Evolutionary conservation across 2,113 vertebrate genomes (phyloP), one percentile per base, ranked within the genome.

Genomic region (Chrysochloris asiatica): DNA sequence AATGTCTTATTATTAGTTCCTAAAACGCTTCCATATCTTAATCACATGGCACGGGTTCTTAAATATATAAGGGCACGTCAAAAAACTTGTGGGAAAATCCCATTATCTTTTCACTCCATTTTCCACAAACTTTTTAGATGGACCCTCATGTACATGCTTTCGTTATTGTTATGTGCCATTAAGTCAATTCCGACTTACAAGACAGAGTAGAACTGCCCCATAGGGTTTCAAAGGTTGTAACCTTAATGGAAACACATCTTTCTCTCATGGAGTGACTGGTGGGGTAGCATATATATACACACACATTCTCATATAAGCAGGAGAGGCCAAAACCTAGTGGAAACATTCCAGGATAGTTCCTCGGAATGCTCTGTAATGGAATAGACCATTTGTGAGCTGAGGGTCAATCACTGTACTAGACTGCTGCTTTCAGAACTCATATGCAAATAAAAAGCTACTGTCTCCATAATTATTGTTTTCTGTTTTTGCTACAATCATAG

Each of bases 11-110:
- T 92, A 87, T 47, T 78, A 73, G 78, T 93, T 83, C 75, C 63
- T 52, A 83, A 93, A 94, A 71, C 67, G 54, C 61, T 92, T 73
- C 76, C 56, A 85, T 48, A 54, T 33, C 82, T 81, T 48, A 69
- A 47, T 80, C 52, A 65, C 24, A 21, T 72, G 6, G 38, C 2
- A n/a, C 72, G 63, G 76, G 22, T 84, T 91, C 81, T 77, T 87
- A 50, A n/a, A 30, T 45, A 33, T 38, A 9, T 48, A 33, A n/a
- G n/a, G n/a, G n/a, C n/a, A n/a, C n/a, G n/a, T n/a, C n/a, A n/a
- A n/a, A n/a, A n/a, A n/a, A n/a, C n/a, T n/a, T n/a, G n/a, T n/a
- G n/a, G n/a, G n/a, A n/a, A n/a, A n/a, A n/a, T n/a, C n/a, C n/a
- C n/a, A n/a, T n/a, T n/a, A n/a, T n/a, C n/a, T n/a, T n/a, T n/a